Conservation (phyloP, 2,888 invertebrate genomes). For the Drosophila hawaiiensis region DNA sequence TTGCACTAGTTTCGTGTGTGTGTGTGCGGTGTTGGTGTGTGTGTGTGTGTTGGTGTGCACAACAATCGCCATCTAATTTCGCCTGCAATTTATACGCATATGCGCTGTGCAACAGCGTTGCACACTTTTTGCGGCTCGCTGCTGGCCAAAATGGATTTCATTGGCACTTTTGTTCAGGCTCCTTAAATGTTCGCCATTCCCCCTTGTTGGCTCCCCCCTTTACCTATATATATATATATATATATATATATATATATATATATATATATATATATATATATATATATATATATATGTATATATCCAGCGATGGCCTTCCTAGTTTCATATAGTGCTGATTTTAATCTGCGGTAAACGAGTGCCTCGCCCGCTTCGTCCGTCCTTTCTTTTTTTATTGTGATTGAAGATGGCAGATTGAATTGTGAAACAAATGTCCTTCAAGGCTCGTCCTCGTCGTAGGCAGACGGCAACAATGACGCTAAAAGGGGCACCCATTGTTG, state of each 20-base stretch:
- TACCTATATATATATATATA: not conserved
- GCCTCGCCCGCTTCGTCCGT: not conserved
- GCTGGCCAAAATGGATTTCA: constrained; percentile 57
- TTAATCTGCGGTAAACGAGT: constrained; percentile 39
- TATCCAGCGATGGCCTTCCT: constrained; percentile 3
- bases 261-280: not conserved
- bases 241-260: not conserved
- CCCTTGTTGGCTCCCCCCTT: not conserved
- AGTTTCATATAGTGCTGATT: constrained; percentile 34
- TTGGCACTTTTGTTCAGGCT: constrained; percentile 50
- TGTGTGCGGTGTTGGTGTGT: constrained; percentile 10
- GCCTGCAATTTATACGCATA: constrained; percentile 53
- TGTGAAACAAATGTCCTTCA: constrained; percentile 54
- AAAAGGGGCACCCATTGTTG: constrained; percentile 42
- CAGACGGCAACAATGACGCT: constrained; percentile 25
- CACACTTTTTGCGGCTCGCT: constrained; percentile 44
- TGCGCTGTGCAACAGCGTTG: constrained; percentile 34
- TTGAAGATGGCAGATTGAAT: constrained; percentile 65
- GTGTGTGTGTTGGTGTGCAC: constrained; percentile 26
- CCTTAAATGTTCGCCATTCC: not conserved
- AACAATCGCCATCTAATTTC: constrained; percentile 71
- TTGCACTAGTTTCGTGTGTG: constrained; percentile 44
- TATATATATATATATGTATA: not conserved
- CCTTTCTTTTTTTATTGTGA: constrained; percentile 18
- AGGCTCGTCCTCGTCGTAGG: constrained; percentile 26